phyloP scores from a whole-genome alignment of 2,797 vertebrate species.

The Zalophus californianus region DNA sequence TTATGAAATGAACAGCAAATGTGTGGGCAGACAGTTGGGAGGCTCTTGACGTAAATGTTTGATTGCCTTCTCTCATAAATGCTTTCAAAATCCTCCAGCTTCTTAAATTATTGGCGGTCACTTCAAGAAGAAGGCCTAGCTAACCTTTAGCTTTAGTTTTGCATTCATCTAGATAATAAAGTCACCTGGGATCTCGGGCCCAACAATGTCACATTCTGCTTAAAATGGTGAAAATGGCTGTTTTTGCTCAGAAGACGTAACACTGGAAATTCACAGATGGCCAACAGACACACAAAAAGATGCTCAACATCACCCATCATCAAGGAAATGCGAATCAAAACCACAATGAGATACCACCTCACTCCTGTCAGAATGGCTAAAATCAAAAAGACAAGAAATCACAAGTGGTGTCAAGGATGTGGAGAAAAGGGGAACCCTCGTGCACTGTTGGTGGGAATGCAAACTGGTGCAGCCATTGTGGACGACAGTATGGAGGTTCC shows the following conservation, averaged over 20 bases:
- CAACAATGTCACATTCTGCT: background rate
- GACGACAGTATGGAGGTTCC: background rate
- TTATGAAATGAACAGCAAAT: slow-evolving; percentile 18
- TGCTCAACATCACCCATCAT: background rate
- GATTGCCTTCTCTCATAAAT: background rate
- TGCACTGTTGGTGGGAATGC: background rate
- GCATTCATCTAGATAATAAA: slow-evolving; percentile 11
- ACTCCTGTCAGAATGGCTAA: background rate
- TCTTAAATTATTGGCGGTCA: background rate
- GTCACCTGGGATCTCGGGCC: background rate
- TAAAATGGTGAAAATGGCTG: background rate
- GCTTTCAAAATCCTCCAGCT: background rate
- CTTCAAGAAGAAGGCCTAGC: background rate
- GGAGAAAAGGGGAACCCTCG: background rate
- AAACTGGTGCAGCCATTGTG: background rate
- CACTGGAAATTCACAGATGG: background rate
- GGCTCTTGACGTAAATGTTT: slow-evolving; percentile 34
- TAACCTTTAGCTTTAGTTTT: background rate
- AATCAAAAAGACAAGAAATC: background rate
- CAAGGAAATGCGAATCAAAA: background rate
- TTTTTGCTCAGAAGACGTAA: background rate
- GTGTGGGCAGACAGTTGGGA: background rate
- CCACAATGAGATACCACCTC: background rate
- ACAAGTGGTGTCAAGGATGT: background rate
- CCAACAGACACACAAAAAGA: background rate